Conservation (phyloP, 2,888 invertebrate species). For the Andrena hattorfiana region DNA sequence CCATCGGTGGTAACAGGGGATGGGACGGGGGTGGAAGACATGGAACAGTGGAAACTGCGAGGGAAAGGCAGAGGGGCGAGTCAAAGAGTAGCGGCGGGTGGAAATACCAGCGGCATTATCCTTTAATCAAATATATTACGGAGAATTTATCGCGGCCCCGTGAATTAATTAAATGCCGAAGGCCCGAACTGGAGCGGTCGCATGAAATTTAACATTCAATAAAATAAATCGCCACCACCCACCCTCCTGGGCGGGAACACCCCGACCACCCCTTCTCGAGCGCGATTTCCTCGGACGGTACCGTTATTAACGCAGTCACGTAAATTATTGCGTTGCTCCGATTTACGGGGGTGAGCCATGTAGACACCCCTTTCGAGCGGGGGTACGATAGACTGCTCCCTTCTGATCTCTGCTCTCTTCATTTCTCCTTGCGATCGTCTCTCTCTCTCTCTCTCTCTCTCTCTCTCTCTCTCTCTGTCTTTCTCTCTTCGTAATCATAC, state of each 20-base stretch:
- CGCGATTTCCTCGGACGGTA: conserved; percentile 57
- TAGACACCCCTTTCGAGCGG: conserved; percentile 48
- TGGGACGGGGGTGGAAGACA: conserved; percentile 48
- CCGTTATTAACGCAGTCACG: conserved; percentile 64
- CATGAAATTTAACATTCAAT: conserved; percentile 84
- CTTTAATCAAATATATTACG: conserved; percentile 85
- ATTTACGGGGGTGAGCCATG: conserved; percentile 47
- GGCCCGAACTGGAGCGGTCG: conserved; percentile 79
- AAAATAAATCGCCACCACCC: conserved; percentile 78
- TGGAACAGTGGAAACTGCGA: conserved; percentile 52
- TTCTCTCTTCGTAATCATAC: background rate
- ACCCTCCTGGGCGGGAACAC: conserved; percentile 68
- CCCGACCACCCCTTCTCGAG: conserved; percentile 53
- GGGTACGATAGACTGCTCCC: conserved; percentile 33
- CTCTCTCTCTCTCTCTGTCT: background rate
- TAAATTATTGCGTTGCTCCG: conserved; percentile 69
- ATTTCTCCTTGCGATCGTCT: background rate
- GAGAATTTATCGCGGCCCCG: conserved; percentile 84
- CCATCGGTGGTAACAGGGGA: conserved; percentile 32
- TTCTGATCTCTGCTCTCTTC: background rate
- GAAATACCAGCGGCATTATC: conserved; percentile 83
- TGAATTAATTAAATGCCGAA: conserved; percentile 85
- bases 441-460: background rate
- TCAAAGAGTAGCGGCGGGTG: conserved; percentile 69
- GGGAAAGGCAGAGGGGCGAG: conserved; percentile 66